Conservation (phyloP, 1,140 invertebrate genomes). For the Drosophila ogumai region DNA sequence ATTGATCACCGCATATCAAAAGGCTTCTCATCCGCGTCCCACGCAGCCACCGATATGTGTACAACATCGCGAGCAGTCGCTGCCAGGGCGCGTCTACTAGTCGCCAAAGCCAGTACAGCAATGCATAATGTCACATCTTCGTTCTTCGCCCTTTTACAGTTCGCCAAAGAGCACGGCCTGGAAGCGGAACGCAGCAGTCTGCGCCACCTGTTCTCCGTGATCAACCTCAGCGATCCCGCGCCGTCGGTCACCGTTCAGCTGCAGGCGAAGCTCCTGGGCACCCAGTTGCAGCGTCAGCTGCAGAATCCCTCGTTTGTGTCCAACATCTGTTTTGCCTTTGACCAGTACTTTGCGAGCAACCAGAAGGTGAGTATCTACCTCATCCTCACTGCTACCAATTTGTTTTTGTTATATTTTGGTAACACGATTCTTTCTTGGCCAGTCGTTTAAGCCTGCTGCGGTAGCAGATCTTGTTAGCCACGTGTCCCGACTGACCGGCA, state of each 20-base stretch:
- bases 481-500: slow-evolving; percentile 92
- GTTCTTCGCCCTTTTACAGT: slow-evolving; percentile 85
- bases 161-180: slow-evolving; percentile 92
- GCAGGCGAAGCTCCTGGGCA: slow-evolving; percentile 89
- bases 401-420: neutral
- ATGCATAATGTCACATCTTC: slow-evolving; percentile 7
- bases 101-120: slow-evolving; percentile 8
- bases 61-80: slow-evolving; percentile 54
- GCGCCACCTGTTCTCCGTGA: slow-evolving; percentile 92
- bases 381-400: neutral
- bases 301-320: slow-evolving; percentile 91
- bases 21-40: neutral
- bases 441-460: slow-evolving; percentile 54
- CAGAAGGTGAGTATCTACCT: slow-evolving; percentile 86
- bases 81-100: slow-evolving; percentile 43
- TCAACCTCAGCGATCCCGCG: slow-evolving; percentile 87
- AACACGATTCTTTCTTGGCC: neutral
- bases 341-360: slow-evolving; percentile 88
- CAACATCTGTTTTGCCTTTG: slow-evolving; percentile 92
- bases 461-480: slow-evolving; percentile 92
- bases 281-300: slow-evolving; percentile 90
- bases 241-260: slow-evolving; percentile 87
- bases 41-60: slow-evolving; percentile 38
- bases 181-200: slow-evolving; percentile 95
- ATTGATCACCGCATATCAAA: slow-evolving; percentile 6